Base-by-base conservation (phyloP, 92 coral and sea anemone genomes). In the Parazoanthus darwini region DNA sequence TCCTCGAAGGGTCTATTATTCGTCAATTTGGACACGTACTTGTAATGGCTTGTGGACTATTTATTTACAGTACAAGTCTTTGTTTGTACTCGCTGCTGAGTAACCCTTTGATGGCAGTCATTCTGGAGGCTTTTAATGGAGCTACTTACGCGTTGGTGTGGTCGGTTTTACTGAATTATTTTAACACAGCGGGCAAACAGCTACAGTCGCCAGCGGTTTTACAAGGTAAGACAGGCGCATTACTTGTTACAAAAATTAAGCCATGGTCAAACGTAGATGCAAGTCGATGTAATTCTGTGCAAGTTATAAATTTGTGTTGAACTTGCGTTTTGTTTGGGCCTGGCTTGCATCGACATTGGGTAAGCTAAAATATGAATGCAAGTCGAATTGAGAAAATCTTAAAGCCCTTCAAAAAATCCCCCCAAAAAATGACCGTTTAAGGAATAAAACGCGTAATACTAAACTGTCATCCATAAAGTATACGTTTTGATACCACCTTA, bases 1-100 rank as follows among this genome's bases (percentile, higher is more conserved):
- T 90, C 44, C 80, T 94, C 65, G 91, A 95, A 25, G 95, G 97
- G 54, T 48, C 79, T 18, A 82, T 93, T 26, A 92, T 97, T 23
- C 75, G 91, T 9, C 89, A 80, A n/a, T 89, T 94, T 44, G 99
- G 99, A 7, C 89, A 91, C 76, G 86, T 92, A 25, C 4, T 51
- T 51, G 83, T 71, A 58, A 23, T 80, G 25, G 68, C 85, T 58
- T 79, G 68, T 13, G 83, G 68, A 16, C 18, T 79, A 51, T 63
- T 42, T 79, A 65, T 50, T 25, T 79, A n/a, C 23, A 13, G 83
- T 42, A 9, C 56, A 13, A 79, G 22, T 26, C 50, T 79, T 29
- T 79, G 42, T 80, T 15, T 56, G 9, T 80, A 58, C 72, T 80
- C 83, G 25, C 54, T 79, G 36, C 85, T 80, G 1, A 63, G 72